A percentile compares a stretch with the other conserved stretches of the same genome.
Conservation (phyloP, 2,113 vertebrate species). For the Thermophis baileyi region DNA sequence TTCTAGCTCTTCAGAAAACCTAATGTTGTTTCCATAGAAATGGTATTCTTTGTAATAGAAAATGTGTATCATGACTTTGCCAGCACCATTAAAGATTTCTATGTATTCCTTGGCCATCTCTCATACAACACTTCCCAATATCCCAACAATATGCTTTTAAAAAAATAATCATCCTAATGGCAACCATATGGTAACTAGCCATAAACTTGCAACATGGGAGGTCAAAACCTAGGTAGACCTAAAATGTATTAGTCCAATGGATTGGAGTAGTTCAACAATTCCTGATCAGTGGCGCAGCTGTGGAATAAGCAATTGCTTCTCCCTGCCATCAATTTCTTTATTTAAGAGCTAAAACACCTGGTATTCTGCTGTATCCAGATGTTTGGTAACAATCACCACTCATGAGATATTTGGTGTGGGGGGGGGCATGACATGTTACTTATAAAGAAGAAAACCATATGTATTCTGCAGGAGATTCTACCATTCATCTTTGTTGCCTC, state of each 20-base stretch:
- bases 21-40: background rate
- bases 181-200: background rate
- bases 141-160: background rate
- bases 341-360: background rate
- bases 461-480: background rate
- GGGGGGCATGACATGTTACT: background rate
- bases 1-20: background rate
- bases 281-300: no score
- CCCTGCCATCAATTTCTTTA: background rate
- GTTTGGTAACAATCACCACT: background rate
- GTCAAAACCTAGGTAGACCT: background rate
- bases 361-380: background rate
- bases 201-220: background rate
- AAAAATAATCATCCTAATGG: background rate
- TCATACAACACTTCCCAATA: background rate
- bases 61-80: background rate
- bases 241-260: background rate
- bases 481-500: slow-evolving; percentile 14
- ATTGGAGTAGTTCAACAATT: background rate
- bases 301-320: background rate
- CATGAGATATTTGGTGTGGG: background rate
- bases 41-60: background rate
- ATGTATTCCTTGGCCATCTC: no score
- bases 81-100: no score
- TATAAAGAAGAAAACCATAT: background rate